Evolutionary conservation across 2,797 vertebrate genomes (phyloP).

Genomic region (Amphiprion clarkii): DNA sequence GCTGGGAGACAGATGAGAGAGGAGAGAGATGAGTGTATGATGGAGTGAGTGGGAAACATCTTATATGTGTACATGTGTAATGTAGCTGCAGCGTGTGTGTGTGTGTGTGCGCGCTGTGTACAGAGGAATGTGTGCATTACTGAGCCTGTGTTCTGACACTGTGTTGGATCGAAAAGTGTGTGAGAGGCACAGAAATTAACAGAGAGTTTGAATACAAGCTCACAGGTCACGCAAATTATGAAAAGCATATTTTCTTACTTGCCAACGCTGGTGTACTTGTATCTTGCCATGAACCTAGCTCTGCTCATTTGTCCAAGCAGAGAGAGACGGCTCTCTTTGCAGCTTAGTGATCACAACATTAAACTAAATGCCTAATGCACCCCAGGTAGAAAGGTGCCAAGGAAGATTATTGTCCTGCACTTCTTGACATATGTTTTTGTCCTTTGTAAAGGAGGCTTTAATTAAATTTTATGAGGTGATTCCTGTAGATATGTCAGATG

Average conservation of each 20-base stretch:
- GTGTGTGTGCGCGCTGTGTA: slow-evolving; percentile 20
- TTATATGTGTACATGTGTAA: slow-evolving; percentile 66
- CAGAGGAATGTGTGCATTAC: slow-evolving; percentile 17
- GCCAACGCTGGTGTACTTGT: not conserved
- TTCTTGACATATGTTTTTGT: not conserved
- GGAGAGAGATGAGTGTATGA: slow-evolving; percentile 62
- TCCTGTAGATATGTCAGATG: not conserved
- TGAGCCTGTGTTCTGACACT: slow-evolving; percentile 2
- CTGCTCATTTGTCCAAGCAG: not conserved
- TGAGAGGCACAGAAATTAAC: slow-evolving; percentile 1
- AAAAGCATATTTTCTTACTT: not conserved
- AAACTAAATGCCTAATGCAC: not conserved
- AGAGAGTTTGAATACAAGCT: not conserved
- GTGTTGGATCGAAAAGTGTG: slow-evolving; percentile 8
- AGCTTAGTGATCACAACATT: no score
- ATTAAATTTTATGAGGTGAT: not conserved
- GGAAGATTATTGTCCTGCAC: no score
- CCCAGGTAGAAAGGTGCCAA: no score
- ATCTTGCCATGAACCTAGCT: not conserved
- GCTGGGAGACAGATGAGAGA: slow-evolving; percentile 68
- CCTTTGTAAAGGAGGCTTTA: not conserved
- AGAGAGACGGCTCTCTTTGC: not conserved
- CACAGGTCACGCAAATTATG: not conserved
- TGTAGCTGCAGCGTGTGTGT: slow-evolving; percentile 30
- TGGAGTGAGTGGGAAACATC: slow-evolving; percentile 58